Conservation (phyloP, 2,113 vertebrate genomes). For the Nibea albiflora region DNA sequence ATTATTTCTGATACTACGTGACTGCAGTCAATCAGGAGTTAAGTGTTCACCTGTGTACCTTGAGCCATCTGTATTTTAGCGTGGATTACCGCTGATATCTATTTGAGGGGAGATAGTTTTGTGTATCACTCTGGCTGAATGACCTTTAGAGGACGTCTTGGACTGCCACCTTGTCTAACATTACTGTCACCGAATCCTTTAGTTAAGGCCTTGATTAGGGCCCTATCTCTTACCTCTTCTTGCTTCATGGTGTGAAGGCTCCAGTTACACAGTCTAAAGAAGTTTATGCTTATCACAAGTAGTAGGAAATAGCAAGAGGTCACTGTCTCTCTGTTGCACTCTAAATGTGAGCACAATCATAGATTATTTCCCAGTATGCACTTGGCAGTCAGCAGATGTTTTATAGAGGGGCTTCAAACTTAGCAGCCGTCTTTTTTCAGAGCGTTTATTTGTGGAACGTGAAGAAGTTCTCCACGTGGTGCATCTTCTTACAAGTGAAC, state of each 20-base stretch:
- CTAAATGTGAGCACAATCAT: constrained; percentile 47
- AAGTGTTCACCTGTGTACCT: constrained; percentile 49
- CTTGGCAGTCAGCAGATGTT: constrained; percentile 17
- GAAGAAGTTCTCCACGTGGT: neutral
- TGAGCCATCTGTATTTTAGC: constrained; percentile 14
- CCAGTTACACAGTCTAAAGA: constrained; percentile 72
- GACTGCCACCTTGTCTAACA: constrained; percentile 70
- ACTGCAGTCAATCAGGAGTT: constrained; percentile 22
- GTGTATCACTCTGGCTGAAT: constrained; percentile 60
- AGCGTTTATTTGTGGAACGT: constrained; percentile 29
- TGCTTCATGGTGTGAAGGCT: constrained; percentile 79
- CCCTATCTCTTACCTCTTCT: constrained; percentile 77
- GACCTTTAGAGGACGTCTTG: constrained; percentile 80
- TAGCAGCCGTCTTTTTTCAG: constrained; percentile 20
- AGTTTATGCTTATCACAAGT: constrained; percentile 63
- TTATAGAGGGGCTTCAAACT: constrained; percentile 21
- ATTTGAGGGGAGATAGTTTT: constrained; percentile 53
- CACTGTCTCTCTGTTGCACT: constrained; percentile 1
- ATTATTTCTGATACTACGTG: neutral
- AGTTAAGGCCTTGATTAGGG: constrained; percentile 83
- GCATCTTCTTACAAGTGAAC: constrained; percentile 19
- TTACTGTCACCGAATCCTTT: constrained; percentile 84
- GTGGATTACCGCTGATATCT: constrained; percentile 32
- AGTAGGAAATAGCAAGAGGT: constrained; percentile 53
- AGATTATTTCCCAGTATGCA: constrained; percentile 28